Conservation (phyloP, 2,888 invertebrate genomes). For the Caenorhabditis angaria region DNA sequence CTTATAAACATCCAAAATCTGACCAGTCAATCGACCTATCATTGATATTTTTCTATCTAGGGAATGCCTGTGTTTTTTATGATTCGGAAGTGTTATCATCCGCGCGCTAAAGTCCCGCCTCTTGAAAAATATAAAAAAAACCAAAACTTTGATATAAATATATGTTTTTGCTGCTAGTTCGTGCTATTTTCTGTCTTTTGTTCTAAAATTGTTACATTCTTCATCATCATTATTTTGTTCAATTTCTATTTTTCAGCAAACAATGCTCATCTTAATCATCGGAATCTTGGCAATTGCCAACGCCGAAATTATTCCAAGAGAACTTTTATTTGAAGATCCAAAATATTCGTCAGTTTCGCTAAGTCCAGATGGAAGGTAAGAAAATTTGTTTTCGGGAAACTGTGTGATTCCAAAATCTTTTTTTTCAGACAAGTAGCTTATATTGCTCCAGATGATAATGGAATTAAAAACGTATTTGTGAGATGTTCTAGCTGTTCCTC, state of each 20-base stretch:
- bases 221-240: not conserved
- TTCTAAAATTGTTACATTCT: slow-evolving; percentile 3
- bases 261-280: not conserved
- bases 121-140: not conserved
- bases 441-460: slow-evolving; percentile 69
- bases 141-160: too few relatives aligned
- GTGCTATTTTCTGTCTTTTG: not conserved
- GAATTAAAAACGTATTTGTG: slow-evolving; percentile 66
- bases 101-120: not conserved
- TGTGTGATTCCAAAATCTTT: slow-evolving; percentile 1
- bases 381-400: not conserved
- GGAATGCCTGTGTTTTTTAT: not conserved
- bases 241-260: not conserved
- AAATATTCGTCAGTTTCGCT: slow-evolving; percentile 67
- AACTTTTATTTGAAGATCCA: slow-evolving; percentile 64
- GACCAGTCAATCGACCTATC: slow-evolving; percentile 36
- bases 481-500: slow-evolving; percentile 65
- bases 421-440: slow-evolving; percentile 57
- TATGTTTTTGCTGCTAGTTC: not conserved
- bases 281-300: not conserved
- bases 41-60: slow-evolving; percentile 28
- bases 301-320: slow-evolving; percentile 54
- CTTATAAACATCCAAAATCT: not conserved
- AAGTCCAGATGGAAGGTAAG: slow-evolving; percentile 64
- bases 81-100: not conserved